These are phyloP conservation scores for Chorisops tibialis DNA, from an alignment of 2,888 invertebrate species.

Conservation along the genomic window DNA sequence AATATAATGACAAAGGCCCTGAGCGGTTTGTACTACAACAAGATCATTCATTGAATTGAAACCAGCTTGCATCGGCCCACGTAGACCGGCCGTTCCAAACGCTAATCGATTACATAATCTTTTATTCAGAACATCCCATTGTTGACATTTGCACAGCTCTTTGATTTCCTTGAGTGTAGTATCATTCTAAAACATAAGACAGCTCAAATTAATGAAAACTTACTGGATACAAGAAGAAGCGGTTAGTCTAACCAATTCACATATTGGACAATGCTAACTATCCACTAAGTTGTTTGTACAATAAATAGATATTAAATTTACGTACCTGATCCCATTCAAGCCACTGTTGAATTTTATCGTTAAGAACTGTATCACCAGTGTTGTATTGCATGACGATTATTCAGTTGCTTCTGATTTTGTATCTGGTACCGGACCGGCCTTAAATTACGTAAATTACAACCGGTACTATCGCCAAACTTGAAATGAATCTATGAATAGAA, in stretches of 20 bases:
- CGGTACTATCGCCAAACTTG: too few relatives aligned
- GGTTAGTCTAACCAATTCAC: too few relatives aligned
- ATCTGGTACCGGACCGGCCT: too few relatives aligned
- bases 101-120: constrained; percentile 68
- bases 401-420: background rate
- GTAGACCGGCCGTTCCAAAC: constrained; percentile 92
- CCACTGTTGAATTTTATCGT: constrained; percentile 70
- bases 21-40: constrained; percentile 90
- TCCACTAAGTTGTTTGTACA: too few relatives aligned
- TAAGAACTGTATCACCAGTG: constrained; percentile 51
- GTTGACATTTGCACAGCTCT: constrained; percentile 56
- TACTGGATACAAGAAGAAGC: too few relatives aligned
- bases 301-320: too few relatives aligned
- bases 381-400: constrained; percentile 6
- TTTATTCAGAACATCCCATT: constrained; percentile 60
- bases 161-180: constrained; percentile 63
- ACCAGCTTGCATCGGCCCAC: constrained; percentile 91
- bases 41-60: constrained; percentile 94
- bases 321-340: constrained; percentile 69
- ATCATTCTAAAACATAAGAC: constrained; percentile 56
- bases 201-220: too few relatives aligned
- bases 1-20: constrained; percentile 81
- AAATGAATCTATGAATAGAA: too few relatives aligned
- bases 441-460: too few relatives aligned
- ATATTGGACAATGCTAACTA: too few relatives aligned